phyloP scores from a whole-genome alignment of 2,888 invertebrate genomes.

The Rhimphoctona megacephalus region DNA sequence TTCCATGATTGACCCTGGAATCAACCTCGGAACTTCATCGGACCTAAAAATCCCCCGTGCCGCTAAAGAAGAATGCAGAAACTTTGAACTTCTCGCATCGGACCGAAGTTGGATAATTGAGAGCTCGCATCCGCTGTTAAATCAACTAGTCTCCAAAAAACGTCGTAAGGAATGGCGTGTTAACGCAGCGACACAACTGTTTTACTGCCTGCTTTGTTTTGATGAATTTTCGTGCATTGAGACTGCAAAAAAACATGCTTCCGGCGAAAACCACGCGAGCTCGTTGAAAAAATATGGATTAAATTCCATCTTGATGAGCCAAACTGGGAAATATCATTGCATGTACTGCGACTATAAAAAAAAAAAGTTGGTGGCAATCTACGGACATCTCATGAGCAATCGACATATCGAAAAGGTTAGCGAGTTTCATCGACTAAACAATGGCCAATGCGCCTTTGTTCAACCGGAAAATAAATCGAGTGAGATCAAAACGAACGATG shows the following conservation, averaged over 20 bases:
- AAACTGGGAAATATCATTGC: conserved; percentile 2
- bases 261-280: not conserved
- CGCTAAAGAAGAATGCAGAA: not conserved
- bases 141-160: not conserved
- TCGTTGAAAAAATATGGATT: conserved; percentile 30
- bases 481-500: not conserved
- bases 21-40: not conserved
- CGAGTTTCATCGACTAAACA: not conserved
- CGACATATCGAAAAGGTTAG: not conserved
- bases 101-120: not conserved
- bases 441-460: not conserved
- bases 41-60: not conserved
- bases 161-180: not conserved
- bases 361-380: conserved; percentile 1
- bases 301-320: not conserved
- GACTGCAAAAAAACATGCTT: not conserved
- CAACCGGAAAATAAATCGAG: not conserved
- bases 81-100: not conserved
- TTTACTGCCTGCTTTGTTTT: conserved; percentile 42
- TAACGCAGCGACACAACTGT: not conserved
- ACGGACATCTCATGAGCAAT: not conserved
- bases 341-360: not conserved
- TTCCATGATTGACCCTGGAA: not conserved
- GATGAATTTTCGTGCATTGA: not conserved
- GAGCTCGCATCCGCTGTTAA: not conserved